Evolutionary conservation across 2,113 vertebrate genomes (phyloP).

Genomic region (Monarcha castaneiventris): DNA sequence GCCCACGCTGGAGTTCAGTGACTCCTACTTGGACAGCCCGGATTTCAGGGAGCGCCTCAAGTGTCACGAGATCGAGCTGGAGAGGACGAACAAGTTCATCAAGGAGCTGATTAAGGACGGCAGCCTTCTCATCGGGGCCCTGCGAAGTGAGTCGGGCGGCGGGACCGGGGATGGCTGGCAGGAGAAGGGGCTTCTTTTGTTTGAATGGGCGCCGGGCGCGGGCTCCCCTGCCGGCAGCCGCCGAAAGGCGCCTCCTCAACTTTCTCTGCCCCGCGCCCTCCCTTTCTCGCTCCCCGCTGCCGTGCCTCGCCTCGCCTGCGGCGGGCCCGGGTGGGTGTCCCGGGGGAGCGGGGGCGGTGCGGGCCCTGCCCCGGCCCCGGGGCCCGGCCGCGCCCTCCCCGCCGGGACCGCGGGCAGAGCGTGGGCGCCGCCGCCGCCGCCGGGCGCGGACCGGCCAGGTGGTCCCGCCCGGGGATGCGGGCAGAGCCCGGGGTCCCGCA

Average conservation of each 20-base stretch:
- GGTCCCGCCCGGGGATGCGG: neutral
- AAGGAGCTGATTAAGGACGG: constrained; percentile 97
- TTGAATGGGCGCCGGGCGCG: constrained; percentile 69
- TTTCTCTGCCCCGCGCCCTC: neutral
- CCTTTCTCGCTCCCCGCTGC: neutral
- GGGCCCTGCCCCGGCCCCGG: neutral
- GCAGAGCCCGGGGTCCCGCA: neutral
- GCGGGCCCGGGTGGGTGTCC: neutral
- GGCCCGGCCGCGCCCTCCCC: neutral
- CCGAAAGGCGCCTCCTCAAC: neutral
- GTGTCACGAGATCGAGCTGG: constrained; percentile 94
- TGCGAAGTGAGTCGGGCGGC: constrained; percentile 84
- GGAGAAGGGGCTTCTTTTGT: constrained; percentile 68
- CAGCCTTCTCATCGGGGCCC: constrained; percentile 88
- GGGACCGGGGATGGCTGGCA: neutral
- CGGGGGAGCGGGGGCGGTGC: neutral
- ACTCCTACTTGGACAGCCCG: constrained; percentile 95
- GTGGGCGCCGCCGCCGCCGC: neutral
- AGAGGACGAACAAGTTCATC: constrained; percentile 96
- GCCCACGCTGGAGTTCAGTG: constrained; percentile 96
- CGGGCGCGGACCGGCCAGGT: neutral
- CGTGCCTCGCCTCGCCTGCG: neutral
- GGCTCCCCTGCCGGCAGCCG: constrained; percentile 71
- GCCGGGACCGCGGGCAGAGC: neutral
- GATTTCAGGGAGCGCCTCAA: constrained; percentile 95